Evolutionary conservation across 2,113 vertebrate genomes (phyloP), one percentile per base, ranked within the genome.

Genomic region (Bufo gargarizans): DNA sequence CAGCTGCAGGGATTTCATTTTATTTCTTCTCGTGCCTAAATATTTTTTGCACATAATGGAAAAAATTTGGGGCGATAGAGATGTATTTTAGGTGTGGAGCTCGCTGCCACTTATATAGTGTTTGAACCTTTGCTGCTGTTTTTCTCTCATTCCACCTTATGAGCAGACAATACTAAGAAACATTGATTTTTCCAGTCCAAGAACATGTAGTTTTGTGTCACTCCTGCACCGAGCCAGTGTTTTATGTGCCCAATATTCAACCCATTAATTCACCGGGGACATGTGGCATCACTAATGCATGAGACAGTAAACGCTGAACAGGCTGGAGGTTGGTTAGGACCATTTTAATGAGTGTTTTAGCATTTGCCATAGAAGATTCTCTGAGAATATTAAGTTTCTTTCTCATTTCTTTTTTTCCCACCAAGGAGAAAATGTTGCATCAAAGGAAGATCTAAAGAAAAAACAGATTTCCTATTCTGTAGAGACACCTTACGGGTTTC

Each of bases 401-500:
- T 43, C 16, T 84, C 22, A 1, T 77, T 49, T 63, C 61, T 85
- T 56, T 74, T 77, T 61, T 61, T 58, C 77, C 90, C 47, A 95
- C 94, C 86, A 91, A 98, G 96, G 95, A 92, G 96, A 95, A 17
- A 93, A 95, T 91, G 95, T 95, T 89, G 53, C 92, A 58, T 91
- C 95, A 86, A 97, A 95, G 87, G 88, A 92, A 7, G 95, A 96
- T 89, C 94, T 94, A 1, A 94, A 93, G 77, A 95, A 96, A 83
- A 94, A 95, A 90, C 94, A 96, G 91, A 93, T 97, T 69, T 97
- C 97, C 14, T 99, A 99, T 92, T 98, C 98, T 0, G 95, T 99
- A 91, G 98, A 99, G 94, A 99, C 98, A 0, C 98, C 98, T 0
- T 99, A 99, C 2, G 98, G 98, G 89, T 99, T 99, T 91, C 98